These are phyloP conservation scores for Alosa alosa DNA, from an alignment of 2,113 vertebrate species.

Conservation along the genomic window DNA sequence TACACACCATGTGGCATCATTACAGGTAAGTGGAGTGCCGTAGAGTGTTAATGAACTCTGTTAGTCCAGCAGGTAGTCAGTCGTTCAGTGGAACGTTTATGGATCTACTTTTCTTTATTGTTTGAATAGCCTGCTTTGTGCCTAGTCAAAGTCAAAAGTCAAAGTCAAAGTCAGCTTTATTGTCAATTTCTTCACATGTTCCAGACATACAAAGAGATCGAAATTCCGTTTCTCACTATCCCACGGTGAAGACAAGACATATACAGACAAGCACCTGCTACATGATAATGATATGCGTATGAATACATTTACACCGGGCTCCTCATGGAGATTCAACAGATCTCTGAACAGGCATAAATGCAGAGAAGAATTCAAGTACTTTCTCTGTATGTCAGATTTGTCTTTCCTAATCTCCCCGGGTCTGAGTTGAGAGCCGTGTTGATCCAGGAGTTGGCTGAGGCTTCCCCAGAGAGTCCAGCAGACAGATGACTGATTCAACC, in stretches of 20 bases:
- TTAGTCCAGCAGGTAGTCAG: neutral
- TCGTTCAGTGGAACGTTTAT: neutral
- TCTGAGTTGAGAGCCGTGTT: neutral
- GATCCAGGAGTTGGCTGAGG: neutral
- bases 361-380: neutral
- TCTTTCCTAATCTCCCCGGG: neutral
- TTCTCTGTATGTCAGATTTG: neutral
- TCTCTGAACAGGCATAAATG: neutral
- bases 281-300: neutral
- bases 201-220: too few species aligned
- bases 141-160: too few species aligned
- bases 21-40: neutral
- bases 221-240: too few species aligned
- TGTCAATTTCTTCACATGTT: too few species aligned
- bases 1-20: neutral
- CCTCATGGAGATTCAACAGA: neutral
- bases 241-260: too few species aligned
- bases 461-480: neutral
- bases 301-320: neutral
- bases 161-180: too few species aligned
- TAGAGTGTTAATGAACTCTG: neutral
- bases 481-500: neutral
- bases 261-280: too few species aligned
- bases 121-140: neutral
- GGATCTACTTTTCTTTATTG: neutral